Base-by-base conservation (phyloP, 2,797 vertebrate species). In the Peromyscus nudipes region DNA sequence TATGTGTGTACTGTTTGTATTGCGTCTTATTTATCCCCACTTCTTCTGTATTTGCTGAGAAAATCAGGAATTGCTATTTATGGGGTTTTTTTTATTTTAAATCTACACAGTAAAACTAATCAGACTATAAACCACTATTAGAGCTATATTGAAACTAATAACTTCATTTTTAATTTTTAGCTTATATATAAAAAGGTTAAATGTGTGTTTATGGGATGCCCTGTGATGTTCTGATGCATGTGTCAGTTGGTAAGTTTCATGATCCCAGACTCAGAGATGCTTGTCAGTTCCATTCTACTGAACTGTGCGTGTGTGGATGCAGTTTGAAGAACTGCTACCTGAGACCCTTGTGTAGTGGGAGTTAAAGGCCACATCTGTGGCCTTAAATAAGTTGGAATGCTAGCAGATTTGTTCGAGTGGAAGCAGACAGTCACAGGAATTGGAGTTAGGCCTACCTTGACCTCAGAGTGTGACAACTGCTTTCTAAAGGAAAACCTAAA, bases 71-170 rank as follows among this genome's bases (percentile, higher is more conserved):
- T 83, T 96, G 13, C 43, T 86, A 29, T 95, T 93, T 92, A 73
- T n/a, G 7, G 17, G 7, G 46, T n/a, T 49, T 49, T 52, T 52
- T 82, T 60, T 34, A 27, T 25, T 95, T 97, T 95, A 95, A 95
- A 77, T 96, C 77, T 92, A 93, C 9, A 27, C 52, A 62, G 83
- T 96, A 92, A 97, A 92, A 65, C 71, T 96, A 67, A 92, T 98
- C 37, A 93, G 17, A 94, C 55, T 89, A 85, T 73, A 81, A 96
- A 86, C 75, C 77, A 94, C 3, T 90, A 34, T 95, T 98, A 91
- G 92, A 92, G 49, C 71, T 34, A 43, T 92, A 76, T 95, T 71
- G 81, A 98, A 97, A 96, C 62, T 60, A 69, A 69, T 77, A n/a
- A 69, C 75, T 77, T 75, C 17, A 13, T 75, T 65, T 83, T 57